A percentile compares a stretch with the other conserved stretches of the same genome.
These are phyloP conservation scores for Scaptomyza cyrtandrae DNA, from an alignment of 2,888 invertebrate genomes.

Conservation along the genomic window DNA sequence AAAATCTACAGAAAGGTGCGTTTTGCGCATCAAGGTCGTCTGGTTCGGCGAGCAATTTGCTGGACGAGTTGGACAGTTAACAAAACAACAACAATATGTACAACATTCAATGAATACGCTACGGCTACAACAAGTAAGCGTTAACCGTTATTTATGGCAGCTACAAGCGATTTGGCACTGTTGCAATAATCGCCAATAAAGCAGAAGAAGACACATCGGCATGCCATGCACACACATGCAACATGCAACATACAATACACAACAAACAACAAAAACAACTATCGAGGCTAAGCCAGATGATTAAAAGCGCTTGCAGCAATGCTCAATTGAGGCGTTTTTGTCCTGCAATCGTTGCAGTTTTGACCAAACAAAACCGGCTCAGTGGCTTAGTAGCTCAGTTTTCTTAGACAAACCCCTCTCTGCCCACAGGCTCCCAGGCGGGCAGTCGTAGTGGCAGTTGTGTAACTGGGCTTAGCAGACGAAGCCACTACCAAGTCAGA, in stretches of 20 bases:
- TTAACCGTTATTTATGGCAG: constrained; percentile 65
- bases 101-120: neutral
- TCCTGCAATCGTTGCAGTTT: constrained; percentile 49
- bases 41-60: constrained; percentile 16
- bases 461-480: constrained; percentile 53
- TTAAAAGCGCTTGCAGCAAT: constrained; percentile 29
- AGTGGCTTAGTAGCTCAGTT: constrained; percentile 37
- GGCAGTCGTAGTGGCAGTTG: constrained; percentile 27
- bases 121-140: constrained; percentile 10
- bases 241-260: no score
- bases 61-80: constrained; percentile 37
- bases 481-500: constrained; percentile 53
- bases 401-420: neutral
- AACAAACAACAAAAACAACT: neutral
- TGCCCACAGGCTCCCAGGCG: constrained; percentile 36
- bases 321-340: constrained; percentile 48
- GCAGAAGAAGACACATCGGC: constrained; percentile 34
- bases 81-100: constrained; percentile 8
- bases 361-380: constrained; percentile 56
- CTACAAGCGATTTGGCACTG: constrained; percentile 23
- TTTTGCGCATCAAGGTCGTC: constrained; percentile 54
- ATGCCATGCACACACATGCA: constrained; percentile 17
- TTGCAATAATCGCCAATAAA: constrained; percentile 51
- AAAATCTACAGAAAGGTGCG: constrained; percentile 34
- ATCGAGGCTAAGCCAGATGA: constrained; percentile 35